Evolutionary conservation across 2,113 vertebrate genomes (phyloP).

Genomic region (Odontophorus gujanensis): DNA sequence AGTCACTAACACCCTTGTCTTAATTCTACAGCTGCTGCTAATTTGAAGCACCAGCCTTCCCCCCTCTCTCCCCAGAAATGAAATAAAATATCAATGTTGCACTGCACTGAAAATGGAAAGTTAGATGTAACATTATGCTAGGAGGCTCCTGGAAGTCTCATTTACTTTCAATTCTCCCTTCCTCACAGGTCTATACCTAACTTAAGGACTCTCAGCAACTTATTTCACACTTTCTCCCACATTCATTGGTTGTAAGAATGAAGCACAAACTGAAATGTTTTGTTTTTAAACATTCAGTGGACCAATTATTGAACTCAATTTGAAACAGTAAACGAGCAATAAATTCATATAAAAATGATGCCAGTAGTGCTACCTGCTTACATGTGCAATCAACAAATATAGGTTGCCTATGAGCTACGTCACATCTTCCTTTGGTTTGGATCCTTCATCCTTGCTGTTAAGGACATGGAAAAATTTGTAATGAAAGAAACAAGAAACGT

Average conservation of each 20-base stretch:
- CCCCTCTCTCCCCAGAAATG: slow-evolving; percentile 59
- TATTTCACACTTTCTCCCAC: slow-evolving; percentile 30
- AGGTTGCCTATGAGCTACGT: not conserved
- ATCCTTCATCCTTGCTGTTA: not conserved
- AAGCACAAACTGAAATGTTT: not conserved
- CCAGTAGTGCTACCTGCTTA: not conserved
- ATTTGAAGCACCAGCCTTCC: slow-evolving; percentile 68
- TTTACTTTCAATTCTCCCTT: slow-evolving; percentile 22
- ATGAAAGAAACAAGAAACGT: not conserved
- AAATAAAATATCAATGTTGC: slow-evolving; percentile 70
- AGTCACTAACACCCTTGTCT: slow-evolving; percentile 72
- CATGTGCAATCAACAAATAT: not conserved
- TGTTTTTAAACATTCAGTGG: not conserved
- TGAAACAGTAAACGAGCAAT: not conserved
- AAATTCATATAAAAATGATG: not conserved
- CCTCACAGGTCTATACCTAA: not conserved
- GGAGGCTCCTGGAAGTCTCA: slow-evolving; percentile 21
- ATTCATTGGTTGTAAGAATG: not conserved
- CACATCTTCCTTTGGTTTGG: not conserved
- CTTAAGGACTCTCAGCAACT: slow-evolving; percentile 12
- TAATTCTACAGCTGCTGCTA: slow-evolving; percentile 73
- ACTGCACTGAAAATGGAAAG: slow-evolving; percentile 67
- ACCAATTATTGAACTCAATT: not conserved
- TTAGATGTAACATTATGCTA: slow-evolving; percentile 49
- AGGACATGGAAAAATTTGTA: not conserved